Evolutionary conservation across 2,113 vertebrate species (phyloP), one percentile per base, ranked within the genome.

Genomic region (Empidonax alnorum): DNA sequence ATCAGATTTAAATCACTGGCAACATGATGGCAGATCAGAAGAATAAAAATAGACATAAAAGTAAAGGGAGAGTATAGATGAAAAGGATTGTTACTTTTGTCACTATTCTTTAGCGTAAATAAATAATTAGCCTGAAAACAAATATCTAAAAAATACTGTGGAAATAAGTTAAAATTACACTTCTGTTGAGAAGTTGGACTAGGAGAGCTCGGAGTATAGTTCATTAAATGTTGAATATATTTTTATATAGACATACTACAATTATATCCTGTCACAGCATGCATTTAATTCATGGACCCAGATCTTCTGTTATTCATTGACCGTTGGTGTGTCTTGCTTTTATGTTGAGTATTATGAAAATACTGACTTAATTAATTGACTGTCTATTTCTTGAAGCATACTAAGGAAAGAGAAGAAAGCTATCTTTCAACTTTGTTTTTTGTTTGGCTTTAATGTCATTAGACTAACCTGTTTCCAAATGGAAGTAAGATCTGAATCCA

Each of bases 201-300:
- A 66, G 56, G 31, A 80, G 39, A 86, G 14, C 87, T 93, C 35
- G 37, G n/a, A 74, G 12, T n/a, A 25, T 33, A 67, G 24, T 59
- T 89, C 37, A 91, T 78, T 92, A 82, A 89, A 56, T 12, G 27
- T 55, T 92, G 67, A 84, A 31, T 95, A 72, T 96, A 95, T 96
- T 95, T 96, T 97, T 96, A 79, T 90, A 96, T 59, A 62, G 91
- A 68, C 9, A 25, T 59, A 56, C 21, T 84, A 52, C 49, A 50
- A 35, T 63, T 68, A 25, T 73, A 71, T 78, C 46, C 65, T 87
- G 22, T 90, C 46, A 91, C 30, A 56, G 10, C 46, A 25, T 75
- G 41, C 66, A 31, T 90, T 77, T 69, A 61, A 71, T 92, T 95
- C 77, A 86, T 76, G 62, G 67, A 74, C 56, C 61, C 28, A 42